These are phyloP conservation scores for Paragorgia papillata DNA, from an alignment of 92 coral and sea anemone species.

Conservation along the genomic window DNA sequence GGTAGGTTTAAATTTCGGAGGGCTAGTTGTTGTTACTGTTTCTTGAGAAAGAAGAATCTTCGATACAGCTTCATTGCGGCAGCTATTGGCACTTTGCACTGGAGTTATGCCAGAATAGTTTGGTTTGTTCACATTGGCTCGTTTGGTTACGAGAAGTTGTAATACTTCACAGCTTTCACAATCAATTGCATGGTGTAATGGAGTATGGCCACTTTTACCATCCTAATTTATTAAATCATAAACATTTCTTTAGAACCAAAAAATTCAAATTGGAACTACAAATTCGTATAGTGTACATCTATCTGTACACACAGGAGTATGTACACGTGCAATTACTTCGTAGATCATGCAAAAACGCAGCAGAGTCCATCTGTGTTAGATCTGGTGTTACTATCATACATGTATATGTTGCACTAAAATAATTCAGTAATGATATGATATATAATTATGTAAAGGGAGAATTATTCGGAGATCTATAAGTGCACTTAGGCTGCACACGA, in stretches of 20 bases:
- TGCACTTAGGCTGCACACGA: too few species aligned
- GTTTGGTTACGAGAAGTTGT: slow-evolving; percentile 59
- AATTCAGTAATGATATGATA: too few species aligned
- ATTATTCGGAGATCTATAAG: too few species aligned
- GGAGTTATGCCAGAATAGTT: slow-evolving; percentile 84
- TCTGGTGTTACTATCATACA: too few species aligned
- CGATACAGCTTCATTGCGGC: slow-evolving; percentile 67
- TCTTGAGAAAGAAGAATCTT: slow-evolving; percentile 52
- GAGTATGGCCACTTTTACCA: slow-evolving; percentile 96
- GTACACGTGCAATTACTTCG: too few species aligned
- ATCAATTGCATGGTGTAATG: slow-evolving; percentile 96
- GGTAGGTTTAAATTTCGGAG: slow-evolving; percentile 1
- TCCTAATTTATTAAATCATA: slow-evolving; percentile 60
- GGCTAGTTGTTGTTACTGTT: slow-evolving; percentile 25
- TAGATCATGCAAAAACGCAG: too few species aligned
- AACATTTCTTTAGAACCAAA: not conserved
- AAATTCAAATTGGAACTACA: not conserved
- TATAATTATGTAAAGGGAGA: too few species aligned
- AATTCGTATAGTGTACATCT: not conserved
- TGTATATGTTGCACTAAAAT: too few species aligned
- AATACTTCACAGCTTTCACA: slow-evolving; percentile 59
- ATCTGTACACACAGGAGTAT: too few species aligned
- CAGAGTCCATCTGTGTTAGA: too few species aligned
- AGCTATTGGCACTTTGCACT: slow-evolving; percentile 80
- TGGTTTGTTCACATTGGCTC: slow-evolving; percentile 75